These are phyloP conservation scores for Dynastes grantii DNA, from an alignment of 2,888 invertebrate genomes.

Conservation along the genomic window DNA sequence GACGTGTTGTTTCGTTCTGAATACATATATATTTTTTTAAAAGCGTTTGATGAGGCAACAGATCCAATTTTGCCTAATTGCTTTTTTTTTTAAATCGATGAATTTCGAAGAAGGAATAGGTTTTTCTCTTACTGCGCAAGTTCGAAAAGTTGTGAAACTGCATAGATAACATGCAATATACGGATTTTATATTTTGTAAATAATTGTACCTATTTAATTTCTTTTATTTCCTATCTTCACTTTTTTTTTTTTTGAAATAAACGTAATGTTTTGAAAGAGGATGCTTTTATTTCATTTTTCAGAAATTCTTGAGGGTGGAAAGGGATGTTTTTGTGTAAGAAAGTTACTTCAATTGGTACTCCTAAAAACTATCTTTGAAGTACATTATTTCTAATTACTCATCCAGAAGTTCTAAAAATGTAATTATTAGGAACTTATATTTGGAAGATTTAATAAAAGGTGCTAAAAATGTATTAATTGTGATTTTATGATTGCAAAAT, in stretches of 20 bases:
- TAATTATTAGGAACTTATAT: too few relatives aligned
- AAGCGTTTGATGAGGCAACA: background rate
- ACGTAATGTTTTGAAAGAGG: conserved; percentile 18
- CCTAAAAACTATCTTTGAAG: too few relatives aligned
- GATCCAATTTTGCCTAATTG: background rate
- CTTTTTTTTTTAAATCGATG: conserved; percentile 1
- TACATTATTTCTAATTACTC: too few relatives aligned
- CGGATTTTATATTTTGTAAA: conserved; percentile 39
- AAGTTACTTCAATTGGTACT: too few relatives aligned
- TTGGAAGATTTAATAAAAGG: too few relatives aligned
- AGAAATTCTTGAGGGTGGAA: too few relatives aligned
- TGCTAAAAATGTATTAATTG: too few relatives aligned
- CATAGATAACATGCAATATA: background rate
- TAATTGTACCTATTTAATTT: conserved; percentile 30
- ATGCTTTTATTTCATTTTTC: background rate
- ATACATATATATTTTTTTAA: background rate
- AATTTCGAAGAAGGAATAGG: too few relatives aligned
- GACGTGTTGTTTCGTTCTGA: background rate
- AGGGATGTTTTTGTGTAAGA: too few relatives aligned
- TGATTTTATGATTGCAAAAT: too few relatives aligned
- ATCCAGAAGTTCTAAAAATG: too few relatives aligned
- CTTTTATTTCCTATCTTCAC: background rate
- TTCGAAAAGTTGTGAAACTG: background rate
- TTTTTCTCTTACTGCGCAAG: background rate
- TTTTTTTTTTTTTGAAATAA: conserved; percentile 26